phyloP scores from a whole-genome alignment of 2,113 vertebrate genomes.

The Promerops cafer region DNA sequence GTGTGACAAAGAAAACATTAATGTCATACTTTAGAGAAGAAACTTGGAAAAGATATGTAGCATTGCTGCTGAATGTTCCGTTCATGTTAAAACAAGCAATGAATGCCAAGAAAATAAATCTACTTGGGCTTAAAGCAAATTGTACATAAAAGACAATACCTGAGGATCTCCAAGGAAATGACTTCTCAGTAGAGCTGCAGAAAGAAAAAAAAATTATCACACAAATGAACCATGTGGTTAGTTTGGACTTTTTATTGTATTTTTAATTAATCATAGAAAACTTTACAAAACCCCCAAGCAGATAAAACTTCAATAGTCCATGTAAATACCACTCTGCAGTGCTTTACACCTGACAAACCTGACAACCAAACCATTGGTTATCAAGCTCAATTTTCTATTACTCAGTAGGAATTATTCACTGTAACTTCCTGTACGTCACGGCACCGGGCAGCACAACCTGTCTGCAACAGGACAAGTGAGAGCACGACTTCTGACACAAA shows the following conservation, averaged over 20 bases:
- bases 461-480: neutral
- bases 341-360: neutral
- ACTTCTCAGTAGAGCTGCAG: conserved; percentile 95
- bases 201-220: conserved; percentile 45
- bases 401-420: neutral
- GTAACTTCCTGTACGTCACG: neutral
- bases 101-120: neutral
- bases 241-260: neutral
- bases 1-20: neutral
- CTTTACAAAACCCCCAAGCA: neutral
- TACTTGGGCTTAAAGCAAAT: neutral
- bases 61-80: neutral
- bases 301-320: neutral
- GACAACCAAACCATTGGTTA: neutral
- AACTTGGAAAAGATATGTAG: neutral
- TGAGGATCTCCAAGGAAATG: conserved; percentile 94
- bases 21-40: neutral
- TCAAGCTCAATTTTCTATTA: neutral
- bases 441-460: neutral
- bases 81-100: neutral
- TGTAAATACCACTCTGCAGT: neutral
- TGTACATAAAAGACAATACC: conserved; percentile 74
- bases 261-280: neutral
- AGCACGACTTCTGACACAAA: rapidly evolving
- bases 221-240: neutral